Conservation (phyloP, 2,888 invertebrate genomes). For the Antheraea yamamai region DNA sequence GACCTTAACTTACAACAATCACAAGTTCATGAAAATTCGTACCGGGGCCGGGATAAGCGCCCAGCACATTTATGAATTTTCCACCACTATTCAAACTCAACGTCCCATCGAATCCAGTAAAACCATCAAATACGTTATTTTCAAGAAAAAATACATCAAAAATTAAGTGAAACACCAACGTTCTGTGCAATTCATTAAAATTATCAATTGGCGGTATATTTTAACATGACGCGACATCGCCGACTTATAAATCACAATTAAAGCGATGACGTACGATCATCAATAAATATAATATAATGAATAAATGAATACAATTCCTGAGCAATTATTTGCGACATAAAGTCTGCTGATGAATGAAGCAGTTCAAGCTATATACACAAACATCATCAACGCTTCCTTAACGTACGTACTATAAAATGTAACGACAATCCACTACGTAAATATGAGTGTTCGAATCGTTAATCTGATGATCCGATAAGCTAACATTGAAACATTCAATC, state of each 20-base stretch:
- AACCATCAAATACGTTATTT: conserved; percentile 73
- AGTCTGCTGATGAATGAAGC: conserved; percentile 46
- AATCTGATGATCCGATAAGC: conserved; percentile 74
- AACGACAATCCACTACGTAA: conserved; percentile 58
- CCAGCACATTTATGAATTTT: conserved; percentile 56
- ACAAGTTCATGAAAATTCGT: conserved; percentile 52
- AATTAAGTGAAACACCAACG: conserved; percentile 80
- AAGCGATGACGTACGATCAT: conserved; percentile 69
- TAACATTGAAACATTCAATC: conserved; percentile 75
- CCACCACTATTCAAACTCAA: conserved; percentile 63
- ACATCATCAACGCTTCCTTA: conserved; percentile 9
- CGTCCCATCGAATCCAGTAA: conserved; percentile 72
- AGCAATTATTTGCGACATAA: conserved; percentile 61
- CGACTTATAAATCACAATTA: conserved; percentile 44
- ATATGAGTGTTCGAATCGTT: conserved; percentile 65
- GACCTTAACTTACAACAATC: conserved; percentile 75
- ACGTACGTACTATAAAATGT: conserved; percentile 48
- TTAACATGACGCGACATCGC: conserved; percentile 72
- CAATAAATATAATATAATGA: conserved; percentile 63
- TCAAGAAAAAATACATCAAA: conserved; percentile 78
- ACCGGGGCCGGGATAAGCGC: conserved; percentile 27
- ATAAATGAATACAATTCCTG: conserved; percentile 78
- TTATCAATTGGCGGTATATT: conserved; percentile 61
- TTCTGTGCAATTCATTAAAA: conserved; percentile 80
- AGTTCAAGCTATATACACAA: conserved; percentile 2